These are phyloP conservation scores for Sylvicapra grimmia DNA, from an alignment of 2,113 vertebrate species.

Conservation along the genomic window DNA sequence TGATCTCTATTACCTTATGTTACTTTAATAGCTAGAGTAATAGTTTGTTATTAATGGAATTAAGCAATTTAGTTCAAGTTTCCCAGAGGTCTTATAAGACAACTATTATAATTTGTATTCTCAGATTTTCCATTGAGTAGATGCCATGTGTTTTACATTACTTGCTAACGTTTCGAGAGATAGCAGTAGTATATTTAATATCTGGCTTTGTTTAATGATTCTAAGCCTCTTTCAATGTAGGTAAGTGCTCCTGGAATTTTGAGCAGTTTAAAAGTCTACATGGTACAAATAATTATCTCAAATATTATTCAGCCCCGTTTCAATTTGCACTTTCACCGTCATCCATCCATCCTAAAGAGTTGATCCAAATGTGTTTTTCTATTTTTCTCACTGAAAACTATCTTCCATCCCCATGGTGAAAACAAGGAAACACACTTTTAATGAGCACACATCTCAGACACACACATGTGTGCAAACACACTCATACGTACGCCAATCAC, in stretches of 20 bases:
- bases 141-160: constrained; percentile 68
- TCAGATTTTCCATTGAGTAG: constrained; percentile 70
- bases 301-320: constrained; percentile 49
- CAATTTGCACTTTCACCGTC: constrained; percentile 12
- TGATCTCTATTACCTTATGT: constrained; percentile 71
- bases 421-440: constrained; percentile 17
- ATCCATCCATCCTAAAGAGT: constrained; percentile 28
- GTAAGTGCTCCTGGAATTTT: constrained; percentile 60
- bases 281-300: constrained; percentile 52
- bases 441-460: constrained; percentile 27
- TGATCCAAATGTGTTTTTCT: not conserved
- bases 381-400: constrained; percentile 4
- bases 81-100: constrained; percentile 74
- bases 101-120: constrained; percentile 72
- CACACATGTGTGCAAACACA: constrained; percentile 9
- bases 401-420: constrained; percentile 18
- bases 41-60: constrained; percentile 76
- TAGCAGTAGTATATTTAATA: constrained; percentile 71
- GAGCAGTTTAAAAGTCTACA: constrained; percentile 54
- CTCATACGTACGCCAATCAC: not conserved
- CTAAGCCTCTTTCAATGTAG: constrained; percentile 56
- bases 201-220: constrained; percentile 69
- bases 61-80: constrained; percentile 68
- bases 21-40: constrained; percentile 72
- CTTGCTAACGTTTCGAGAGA: constrained; percentile 69